Evolutionary conservation across 2,113 vertebrate genomes (phyloP).

Genomic region (Callipepla californica): DNA sequence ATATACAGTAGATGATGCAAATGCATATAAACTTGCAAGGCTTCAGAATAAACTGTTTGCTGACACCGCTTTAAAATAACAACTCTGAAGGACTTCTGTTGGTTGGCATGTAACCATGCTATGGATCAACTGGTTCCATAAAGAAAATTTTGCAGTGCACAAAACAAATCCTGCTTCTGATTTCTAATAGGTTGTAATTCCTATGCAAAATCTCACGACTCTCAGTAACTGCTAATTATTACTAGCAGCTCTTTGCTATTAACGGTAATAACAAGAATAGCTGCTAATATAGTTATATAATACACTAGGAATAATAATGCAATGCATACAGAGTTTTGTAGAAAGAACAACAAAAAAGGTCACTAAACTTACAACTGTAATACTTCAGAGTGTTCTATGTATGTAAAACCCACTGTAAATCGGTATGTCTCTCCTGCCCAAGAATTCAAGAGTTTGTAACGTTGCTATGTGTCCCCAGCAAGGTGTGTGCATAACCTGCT

Average conservation of each 20-base stretch:
- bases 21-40: neutral
- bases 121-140: neutral
- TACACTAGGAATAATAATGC: neutral
- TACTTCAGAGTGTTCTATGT: neutral
- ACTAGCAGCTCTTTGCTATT: neutral
- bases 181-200: constrained; percentile 11
- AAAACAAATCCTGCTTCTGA: constrained; percentile 23
- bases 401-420: neutral
- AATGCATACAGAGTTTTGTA: neutral
- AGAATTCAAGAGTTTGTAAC: neutral
- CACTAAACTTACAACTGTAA: neutral
- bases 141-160: constrained; percentile 7
- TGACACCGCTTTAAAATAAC: constrained; percentile 47
- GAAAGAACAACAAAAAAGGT: neutral
- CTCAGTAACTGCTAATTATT: neutral
- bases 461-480: neutral
- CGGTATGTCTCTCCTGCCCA: neutral
- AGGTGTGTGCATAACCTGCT: neutral
- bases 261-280: neutral
- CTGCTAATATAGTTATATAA: neutral
- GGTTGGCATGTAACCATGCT: constrained; percentile 16
- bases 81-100: constrained; percentile 38
- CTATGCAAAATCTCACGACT: neutral
- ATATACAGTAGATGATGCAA: neutral
- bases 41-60: constrained; percentile 37